Base-by-base conservation (phyloP, 2,888 invertebrate species). In the Andrena chrysosceles region DNA sequence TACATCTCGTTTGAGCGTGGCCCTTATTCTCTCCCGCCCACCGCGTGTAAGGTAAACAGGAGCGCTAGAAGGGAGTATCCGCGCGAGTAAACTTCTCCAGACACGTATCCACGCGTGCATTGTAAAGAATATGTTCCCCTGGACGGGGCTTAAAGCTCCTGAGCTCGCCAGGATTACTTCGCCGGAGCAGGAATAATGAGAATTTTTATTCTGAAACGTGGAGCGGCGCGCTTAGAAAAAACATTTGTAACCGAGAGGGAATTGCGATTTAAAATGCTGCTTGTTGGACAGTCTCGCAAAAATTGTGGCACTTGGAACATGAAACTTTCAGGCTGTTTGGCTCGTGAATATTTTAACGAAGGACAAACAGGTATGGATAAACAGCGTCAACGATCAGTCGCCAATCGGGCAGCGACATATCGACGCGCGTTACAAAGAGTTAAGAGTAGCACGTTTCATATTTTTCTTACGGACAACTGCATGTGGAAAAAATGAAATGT, bases 181-280 rank as follows among this genome's bases (percentile, higher is more conserved):
- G 60, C 29, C 72, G 42, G 33, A 31, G 63, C 42, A 60, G 35
- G 75, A 81, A 79, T 79, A 75, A 80, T 75, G 81, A 80, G 81
- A 69, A 80, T 80, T 75, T 75, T 81, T 81, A 81, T 75, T 70
- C 62, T 60, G 56, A 66, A 75, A 31, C 31, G 33, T n/a, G 23
- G 54, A 33, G 33, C 4, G 16, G n/a, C 26, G 4, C 26, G 42
- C 23, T 72, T 67, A 29, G 54, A 72, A 78, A n/a, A 54, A 72
- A 26, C 72, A 42, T 42, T 80, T 33, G 48, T 56, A 63, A 10
- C 60, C 16, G 13, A 10, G 23, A 35, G 31, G 10, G 10, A 49
- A 67, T 54, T 66, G 23, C 49, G 64, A 66, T 63, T 49, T 62
- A 48, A 54, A 52, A 49, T 63, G 31, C 35, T 13, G 59, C 35